Evolutionary conservation across 2,888 invertebrate species (phyloP).

Genomic region (Diloba caeruleocephala): DNA sequence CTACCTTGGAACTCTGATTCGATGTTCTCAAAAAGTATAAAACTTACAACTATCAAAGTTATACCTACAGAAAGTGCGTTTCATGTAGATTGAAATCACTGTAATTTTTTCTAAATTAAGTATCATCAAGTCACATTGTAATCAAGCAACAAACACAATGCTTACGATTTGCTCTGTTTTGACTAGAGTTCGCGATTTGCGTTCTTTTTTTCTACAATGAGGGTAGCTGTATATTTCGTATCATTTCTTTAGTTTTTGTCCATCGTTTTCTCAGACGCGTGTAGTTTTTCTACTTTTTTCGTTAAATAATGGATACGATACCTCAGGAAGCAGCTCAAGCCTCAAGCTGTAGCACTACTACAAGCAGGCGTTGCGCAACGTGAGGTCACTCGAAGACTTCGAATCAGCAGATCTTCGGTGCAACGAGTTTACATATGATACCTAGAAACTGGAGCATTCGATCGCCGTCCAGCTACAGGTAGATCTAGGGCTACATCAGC

Average conservation of each 20-base stretch:
- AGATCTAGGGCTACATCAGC: no score
- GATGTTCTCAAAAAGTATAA: no score
- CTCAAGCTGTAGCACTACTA: constrained; percentile 4
- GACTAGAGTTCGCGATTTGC: not conserved
- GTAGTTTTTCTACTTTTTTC: not conserved
- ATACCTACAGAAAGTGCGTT: no score
- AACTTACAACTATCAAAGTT: no score
- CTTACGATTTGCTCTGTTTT: not conserved
- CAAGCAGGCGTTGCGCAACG: constrained; percentile 1
- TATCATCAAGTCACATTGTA: not conserved
- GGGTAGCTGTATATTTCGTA: not conserved
- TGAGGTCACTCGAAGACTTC: no score
- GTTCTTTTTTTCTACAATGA: not conserved
- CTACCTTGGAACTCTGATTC: no score
- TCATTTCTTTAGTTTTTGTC: constrained; percentile 3
- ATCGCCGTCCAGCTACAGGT: constrained; percentile 1
- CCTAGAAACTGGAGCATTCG: constrained; percentile 4
- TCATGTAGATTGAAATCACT: not conserved
- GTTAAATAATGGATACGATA: not conserved
- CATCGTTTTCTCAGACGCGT: constrained; percentile 1
- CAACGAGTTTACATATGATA: constrained; percentile 7
- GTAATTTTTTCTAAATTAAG: not conserved
- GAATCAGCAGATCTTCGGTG: no score
- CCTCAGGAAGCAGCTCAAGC: constrained; percentile 1
- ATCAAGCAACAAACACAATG: no score